These are phyloP conservation scores for Virgularia gustaviana DNA, from an alignment of 92 coral and sea anemone genomes.

Conservation along the genomic window DNA sequence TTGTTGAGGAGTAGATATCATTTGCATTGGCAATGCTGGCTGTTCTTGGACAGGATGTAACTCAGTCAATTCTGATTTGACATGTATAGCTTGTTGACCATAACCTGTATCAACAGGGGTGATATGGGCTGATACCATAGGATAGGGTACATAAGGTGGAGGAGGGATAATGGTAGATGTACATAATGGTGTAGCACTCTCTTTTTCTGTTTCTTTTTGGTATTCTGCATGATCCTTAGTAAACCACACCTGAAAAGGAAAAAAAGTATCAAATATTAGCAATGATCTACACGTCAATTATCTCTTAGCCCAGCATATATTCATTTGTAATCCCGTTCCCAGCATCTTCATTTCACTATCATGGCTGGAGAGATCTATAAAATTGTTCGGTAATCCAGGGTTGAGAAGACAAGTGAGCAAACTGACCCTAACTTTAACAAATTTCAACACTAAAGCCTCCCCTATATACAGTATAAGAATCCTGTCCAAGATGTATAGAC, in stretches of 20 bases:
- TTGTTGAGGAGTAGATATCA: slow-evolving; percentile 65
- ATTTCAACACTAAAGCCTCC: too few species aligned
- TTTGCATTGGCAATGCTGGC: slow-evolving; percentile 67
- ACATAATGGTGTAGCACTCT: slow-evolving; percentile 57
- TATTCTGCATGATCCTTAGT: slow-evolving; percentile 88
- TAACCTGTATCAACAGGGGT: slow-evolving; percentile 61
- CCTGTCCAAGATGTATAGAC: too few species aligned
- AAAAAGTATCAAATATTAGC: background rate
- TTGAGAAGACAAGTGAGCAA: too few species aligned
- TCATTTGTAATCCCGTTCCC: too few species aligned
- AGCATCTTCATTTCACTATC: too few species aligned
- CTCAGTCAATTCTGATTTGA: slow-evolving; percentile 89
- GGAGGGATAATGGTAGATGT: slow-evolving; percentile 64
- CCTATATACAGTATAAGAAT: too few species aligned
- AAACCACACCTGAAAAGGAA: slow-evolving; percentile 78
- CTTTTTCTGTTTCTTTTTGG: slow-evolving; percentile 59
- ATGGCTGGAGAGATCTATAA: too few species aligned
- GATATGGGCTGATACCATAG: slow-evolving; percentile 60
- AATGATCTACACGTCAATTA: background rate
- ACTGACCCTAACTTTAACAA: too few species aligned
- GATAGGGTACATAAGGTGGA: slow-evolving; percentile 63
- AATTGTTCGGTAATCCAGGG: too few species aligned
- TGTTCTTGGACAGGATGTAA: slow-evolving; percentile 83
- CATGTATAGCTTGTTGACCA: slow-evolving; percentile 56
- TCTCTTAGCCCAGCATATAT: too few species aligned